Evolutionary conservation across 2,797 vertebrate species (phyloP).

Genomic region (Nothura maculosa): DNA sequence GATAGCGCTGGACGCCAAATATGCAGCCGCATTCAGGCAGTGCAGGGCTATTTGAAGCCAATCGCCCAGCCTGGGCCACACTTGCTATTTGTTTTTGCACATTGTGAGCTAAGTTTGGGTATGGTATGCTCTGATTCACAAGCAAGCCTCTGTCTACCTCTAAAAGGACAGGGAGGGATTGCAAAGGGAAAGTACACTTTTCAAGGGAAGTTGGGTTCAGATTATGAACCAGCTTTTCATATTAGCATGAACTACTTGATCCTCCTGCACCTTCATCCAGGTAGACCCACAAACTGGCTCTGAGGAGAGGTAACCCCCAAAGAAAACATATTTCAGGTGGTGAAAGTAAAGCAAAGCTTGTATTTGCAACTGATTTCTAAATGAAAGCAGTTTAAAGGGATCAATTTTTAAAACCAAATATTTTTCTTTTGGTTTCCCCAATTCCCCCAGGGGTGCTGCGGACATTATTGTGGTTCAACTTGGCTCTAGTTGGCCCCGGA

Average conservation of each 20-base stretch:
- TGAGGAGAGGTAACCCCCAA: background rate
- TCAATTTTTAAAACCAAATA: background rate
- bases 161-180: background rate
- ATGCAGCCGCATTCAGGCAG: slow-evolving; percentile 4
- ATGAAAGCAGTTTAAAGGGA: background rate
- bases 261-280: background rate
- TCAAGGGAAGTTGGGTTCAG: background rate
- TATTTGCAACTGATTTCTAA: background rate
- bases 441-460: background rate
- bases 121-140: background rate
- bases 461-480: background rate
- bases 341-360: background rate
- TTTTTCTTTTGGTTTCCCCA: background rate
- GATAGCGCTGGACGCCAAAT: background rate
- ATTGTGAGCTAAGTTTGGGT: background rate
- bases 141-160: slow-evolving; percentile 50
- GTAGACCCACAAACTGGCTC: background rate
- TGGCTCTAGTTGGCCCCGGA: background rate
- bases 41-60: slow-evolving; percentile 5
- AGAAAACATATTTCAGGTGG: slow-evolving; percentile 2
- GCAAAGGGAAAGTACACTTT: slow-evolving; percentile 24
- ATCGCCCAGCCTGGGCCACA: slow-evolving; percentile 12
- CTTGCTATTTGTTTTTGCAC: slow-evolving; percentile 29
- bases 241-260: slow-evolving; percentile 53
- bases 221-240: slow-evolving; percentile 56